Evolutionary conservation across 2,113 vertebrate species (phyloP).

Genomic region (Antechinus flavipes): DNA sequence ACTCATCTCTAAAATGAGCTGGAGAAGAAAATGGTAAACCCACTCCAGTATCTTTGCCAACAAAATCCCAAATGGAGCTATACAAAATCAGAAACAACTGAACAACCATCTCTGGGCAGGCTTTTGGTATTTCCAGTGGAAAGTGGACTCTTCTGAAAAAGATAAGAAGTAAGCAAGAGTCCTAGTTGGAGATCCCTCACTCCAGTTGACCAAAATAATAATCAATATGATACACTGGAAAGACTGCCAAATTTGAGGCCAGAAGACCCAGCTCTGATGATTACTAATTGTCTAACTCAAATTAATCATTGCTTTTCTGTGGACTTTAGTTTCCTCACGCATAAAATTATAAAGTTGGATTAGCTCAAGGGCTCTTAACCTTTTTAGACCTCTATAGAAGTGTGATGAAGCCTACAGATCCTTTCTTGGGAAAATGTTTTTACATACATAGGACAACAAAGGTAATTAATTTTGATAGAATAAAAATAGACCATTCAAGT

Average conservation of each 20-base stretch:
- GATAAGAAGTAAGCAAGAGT: neutral
- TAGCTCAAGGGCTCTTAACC: neutral
- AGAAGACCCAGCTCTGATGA: neutral
- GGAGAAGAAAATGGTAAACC: neutral
- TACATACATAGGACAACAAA: neutral
- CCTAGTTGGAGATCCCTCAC: neutral
- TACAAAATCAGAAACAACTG: neutral
- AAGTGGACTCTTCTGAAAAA: neutral
- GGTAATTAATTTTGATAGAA: neutral
- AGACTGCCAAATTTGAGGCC: neutral
- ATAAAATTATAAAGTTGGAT: neutral
- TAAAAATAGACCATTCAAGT: neutral
- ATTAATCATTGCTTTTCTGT: neutral
- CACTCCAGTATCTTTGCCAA: neutral
- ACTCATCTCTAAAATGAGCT: neutral
- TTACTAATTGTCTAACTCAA: neutral
- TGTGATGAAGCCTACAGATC: neutral
- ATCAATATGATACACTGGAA: neutral
- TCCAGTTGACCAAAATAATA: neutral
- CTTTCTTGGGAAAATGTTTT: neutral
- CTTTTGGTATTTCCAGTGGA: neutral
- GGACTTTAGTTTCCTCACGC: neutral
- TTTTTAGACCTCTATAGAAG: neutral
- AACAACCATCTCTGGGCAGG: neutral
- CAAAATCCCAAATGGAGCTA: neutral